Conservation (phyloP, 1,140 invertebrate genomes). For the Cephus cinctus region DNA sequence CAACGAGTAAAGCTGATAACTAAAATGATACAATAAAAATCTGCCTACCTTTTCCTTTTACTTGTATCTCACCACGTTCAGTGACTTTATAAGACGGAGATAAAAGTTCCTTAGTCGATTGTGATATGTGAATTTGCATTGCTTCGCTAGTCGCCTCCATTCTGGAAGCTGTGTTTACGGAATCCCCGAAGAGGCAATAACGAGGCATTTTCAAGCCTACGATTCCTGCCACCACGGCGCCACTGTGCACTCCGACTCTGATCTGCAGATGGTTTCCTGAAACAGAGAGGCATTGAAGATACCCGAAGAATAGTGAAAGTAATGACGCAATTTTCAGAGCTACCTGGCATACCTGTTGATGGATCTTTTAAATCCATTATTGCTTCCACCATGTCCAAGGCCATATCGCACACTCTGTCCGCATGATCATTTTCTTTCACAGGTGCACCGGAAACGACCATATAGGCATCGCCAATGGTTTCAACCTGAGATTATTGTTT, state of each 20-base stretch:
- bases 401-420: conserved; percentile 93
- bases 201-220: conserved; percentile 94
- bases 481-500: conserved; percentile 78
- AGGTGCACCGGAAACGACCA: conserved; percentile 95
- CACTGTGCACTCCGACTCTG: conserved; percentile 86
- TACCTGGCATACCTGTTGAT: conserved; percentile 77
- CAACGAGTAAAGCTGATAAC: no score
- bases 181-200: conserved; percentile 93
- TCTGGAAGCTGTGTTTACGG: conserved; percentile 87
- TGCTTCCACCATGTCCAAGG: conserved; percentile 92
- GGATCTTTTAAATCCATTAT: conserved; percentile 89
- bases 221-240: conserved; percentile 90
- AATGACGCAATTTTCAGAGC: conserved; percentile 7
- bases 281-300: no score
- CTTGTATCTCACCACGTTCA: conserved; percentile 80
- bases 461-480: conserved; percentile 96
- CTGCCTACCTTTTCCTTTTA: conserved; percentile 79
- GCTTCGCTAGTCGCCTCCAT: conserved; percentile 91
- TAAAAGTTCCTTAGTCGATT: conserved; percentile 78
- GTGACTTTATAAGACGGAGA: conserved; percentile 73
- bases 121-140: conserved; percentile 93
- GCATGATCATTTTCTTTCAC: conserved; percentile 88
- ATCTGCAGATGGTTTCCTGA: conserved; percentile 84
- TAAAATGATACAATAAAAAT: background rate
- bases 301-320: no score